Percentiles rank a stretch among this genome's conserved stretches.
Conservation (phyloP, 2,888 invertebrate species). For the Sinopyrophorus schimmeli region DNA sequence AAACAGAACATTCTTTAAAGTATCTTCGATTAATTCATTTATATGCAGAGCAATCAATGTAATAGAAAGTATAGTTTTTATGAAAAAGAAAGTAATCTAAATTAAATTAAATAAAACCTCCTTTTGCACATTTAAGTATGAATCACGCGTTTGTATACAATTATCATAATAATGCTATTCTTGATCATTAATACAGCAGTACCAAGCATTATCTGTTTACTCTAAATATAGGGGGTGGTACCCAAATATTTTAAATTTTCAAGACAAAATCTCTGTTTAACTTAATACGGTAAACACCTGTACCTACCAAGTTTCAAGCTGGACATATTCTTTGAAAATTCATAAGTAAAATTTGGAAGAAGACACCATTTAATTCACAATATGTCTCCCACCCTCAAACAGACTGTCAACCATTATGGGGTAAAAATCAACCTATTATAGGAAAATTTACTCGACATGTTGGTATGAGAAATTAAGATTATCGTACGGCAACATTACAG, state of each 20-base stretch:
- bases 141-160: slow-evolving; percentile 23
- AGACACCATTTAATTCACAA: slow-evolving; percentile 42
- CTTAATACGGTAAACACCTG: neutral
- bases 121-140: slow-evolving; percentile 23
- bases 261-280: neutral
- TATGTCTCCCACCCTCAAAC: slow-evolving; percentile 37
- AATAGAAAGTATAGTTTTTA: slow-evolving; percentile 11
- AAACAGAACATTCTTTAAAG: no score
- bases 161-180: slow-evolving; percentile 28
- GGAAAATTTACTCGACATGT: no score
- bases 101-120: slow-evolving; percentile 12
- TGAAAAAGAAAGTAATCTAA: slow-evolving; percentile 15
- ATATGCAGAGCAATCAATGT: slow-evolving; percentile 8
- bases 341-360: slow-evolving; percentile 42
- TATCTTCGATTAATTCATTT: slow-evolving; percentile 6
- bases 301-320: slow-evolving; percentile 65
- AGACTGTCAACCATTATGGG: slow-evolving; percentile 27
- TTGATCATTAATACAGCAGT: slow-evolving; percentile 19
- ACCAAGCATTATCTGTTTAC: slow-evolving; percentile 18
- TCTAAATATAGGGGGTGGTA: slow-evolving; percentile 47
- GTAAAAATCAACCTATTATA: no score
- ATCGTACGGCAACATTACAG: no score
- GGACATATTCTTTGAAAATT: slow-evolving; percentile 62
- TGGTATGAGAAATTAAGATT: no score
- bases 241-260: slow-evolving; percentile 30